A percentile compares a stretch with the other conserved stretches of the same genome.
Conservation (phyloP, 1,140 invertebrate species). For the Phymastichus coffea region DNA sequence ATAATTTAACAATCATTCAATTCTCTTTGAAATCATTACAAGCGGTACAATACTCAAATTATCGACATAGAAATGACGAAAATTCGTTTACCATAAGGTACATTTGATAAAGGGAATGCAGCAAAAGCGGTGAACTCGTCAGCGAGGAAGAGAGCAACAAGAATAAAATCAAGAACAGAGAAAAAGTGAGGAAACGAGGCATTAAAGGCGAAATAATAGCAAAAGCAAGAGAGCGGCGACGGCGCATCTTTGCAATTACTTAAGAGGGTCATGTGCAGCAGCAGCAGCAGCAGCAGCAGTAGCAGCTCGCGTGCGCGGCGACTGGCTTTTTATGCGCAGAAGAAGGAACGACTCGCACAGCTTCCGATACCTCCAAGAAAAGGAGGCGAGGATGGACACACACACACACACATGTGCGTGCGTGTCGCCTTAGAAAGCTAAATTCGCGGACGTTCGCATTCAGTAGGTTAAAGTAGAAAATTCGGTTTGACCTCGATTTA, state of each 20-base stretch:
- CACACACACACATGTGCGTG: constrained; percentile 22
- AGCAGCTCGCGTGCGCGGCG: neutral
- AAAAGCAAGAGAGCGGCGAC: neutral
- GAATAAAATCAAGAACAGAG: too few relatives aligned
- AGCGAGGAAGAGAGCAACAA: too few relatives aligned
- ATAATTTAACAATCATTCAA: too few relatives aligned
- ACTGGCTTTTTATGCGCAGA: neutral
- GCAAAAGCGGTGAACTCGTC: too few relatives aligned
- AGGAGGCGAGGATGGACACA: too few relatives aligned
- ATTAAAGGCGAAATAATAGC: neutral
- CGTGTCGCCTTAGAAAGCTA: constrained; percentile 55
- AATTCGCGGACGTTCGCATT: constrained; percentile 51
- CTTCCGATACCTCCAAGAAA: neutral
- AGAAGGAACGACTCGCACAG: constrained; percentile 1
- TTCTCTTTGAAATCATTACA: too few relatives aligned
- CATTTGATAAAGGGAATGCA: too few relatives aligned
- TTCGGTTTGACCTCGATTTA: constrained; percentile 58
- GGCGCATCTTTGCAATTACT: neutral
- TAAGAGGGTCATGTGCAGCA: neutral
- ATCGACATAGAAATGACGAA: too few relatives aligned
- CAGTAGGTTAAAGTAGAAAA: constrained; percentile 60
- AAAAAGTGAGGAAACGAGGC: too few relatives aligned
- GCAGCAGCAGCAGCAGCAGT: neutral
- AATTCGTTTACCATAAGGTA: too few relatives aligned
- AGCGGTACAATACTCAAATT: too few relatives aligned